These are phyloP conservation scores for Peromyscus leucopus DNA, from an alignment of 2,113 vertebrate species.

Conservation along the genomic window DNA sequence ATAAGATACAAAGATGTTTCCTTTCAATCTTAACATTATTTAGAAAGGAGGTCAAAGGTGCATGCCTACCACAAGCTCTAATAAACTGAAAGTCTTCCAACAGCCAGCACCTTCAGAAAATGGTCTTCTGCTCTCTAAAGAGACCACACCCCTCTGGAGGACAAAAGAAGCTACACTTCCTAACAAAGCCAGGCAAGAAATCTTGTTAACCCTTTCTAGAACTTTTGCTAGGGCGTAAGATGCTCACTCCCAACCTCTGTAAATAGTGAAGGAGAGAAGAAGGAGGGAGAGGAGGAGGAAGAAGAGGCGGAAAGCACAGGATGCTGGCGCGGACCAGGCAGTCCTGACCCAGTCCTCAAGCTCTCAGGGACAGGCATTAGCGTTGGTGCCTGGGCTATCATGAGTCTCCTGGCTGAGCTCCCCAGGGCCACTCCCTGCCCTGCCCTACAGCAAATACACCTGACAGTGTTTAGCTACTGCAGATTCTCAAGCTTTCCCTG, in stretches of 20 bases:
- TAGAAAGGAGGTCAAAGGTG: background rate
- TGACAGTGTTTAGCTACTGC: background rate
- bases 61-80: background rate
- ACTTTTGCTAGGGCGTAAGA: background rate
- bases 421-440: too few species aligned
- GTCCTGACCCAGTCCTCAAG: background rate
- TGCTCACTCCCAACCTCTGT: background rate
- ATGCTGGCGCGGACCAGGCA: background rate
- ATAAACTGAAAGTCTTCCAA: constrained; percentile 21
- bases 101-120: background rate
- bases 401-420: background rate
- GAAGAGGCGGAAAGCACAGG: background rate
- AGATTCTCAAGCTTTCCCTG: background rate
- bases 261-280: background rate
- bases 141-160: background rate
- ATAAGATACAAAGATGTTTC: constrained; percentile 33
- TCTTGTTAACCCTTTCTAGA: background rate
- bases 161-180: background rate
- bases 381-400: background rate
- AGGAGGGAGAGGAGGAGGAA: background rate
- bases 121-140: background rate
- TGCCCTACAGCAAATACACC: background rate
- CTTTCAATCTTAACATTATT: constrained; percentile 17
- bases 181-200: background rate
- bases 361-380: background rate